Evolutionary conservation across 2,888 invertebrate species (phyloP).

Genomic region (Nephrotoma flavescens): DNA sequence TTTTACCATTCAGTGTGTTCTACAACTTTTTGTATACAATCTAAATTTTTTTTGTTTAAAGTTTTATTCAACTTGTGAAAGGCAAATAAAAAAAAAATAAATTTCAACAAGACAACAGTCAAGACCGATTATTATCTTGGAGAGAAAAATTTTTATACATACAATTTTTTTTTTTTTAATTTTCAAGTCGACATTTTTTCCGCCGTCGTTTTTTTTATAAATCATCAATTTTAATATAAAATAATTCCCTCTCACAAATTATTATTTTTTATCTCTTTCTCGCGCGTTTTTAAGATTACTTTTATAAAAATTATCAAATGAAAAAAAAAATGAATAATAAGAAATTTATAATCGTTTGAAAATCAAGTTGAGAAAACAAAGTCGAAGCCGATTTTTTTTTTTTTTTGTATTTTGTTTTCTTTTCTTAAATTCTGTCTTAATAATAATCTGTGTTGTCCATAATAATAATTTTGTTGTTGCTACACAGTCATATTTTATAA

Average conservation of each 20-base stretch:
- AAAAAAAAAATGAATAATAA: not conserved
- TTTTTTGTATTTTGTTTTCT: not conserved
- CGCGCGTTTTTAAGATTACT: not conserved
- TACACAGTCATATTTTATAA: not conserved
- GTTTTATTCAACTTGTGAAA: not conserved
- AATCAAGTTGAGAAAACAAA: not conserved
- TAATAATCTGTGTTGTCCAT: not conserved
- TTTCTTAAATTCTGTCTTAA: not conserved
- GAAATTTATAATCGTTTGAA: not conserved
- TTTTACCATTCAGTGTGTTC: not conserved
- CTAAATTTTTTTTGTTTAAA: not conserved
- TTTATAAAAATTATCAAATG: not conserved
- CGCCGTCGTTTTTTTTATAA: not conserved
- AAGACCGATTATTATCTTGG: not conserved
- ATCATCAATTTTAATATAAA: not conserved
- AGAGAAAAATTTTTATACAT: not conserved
- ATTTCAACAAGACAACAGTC: not conserved
- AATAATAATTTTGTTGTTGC: not conserved
- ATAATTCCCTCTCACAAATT: not conserved
- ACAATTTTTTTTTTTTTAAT: not conserved
- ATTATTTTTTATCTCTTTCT: not conserved
- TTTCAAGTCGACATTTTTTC: not conserved
- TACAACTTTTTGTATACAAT: not conserved
- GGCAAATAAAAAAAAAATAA: not conserved
- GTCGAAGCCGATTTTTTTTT: not conserved